phyloP scores from a whole-genome alignment of 2,113 vertebrate genomes.

The Ciconia maguari region DNA sequence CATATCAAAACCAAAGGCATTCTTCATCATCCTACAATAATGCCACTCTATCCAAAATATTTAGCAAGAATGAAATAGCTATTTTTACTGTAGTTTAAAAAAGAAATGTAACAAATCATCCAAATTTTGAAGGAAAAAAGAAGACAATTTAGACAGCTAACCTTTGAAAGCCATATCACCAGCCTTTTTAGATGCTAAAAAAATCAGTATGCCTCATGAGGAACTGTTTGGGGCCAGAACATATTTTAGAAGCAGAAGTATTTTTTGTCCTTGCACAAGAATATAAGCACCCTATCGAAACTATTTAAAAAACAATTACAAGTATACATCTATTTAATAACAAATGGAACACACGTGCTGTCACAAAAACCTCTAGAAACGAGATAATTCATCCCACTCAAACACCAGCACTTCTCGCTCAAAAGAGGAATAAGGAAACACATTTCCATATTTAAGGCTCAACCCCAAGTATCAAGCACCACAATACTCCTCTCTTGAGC shows the following conservation, averaged over 20 bases:
- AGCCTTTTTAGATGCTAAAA: not conserved
- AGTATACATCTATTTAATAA: not conserved
- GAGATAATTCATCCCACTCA: not conserved
- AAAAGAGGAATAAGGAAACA: not conserved
- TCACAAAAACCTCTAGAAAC: not conserved
- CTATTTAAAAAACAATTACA: not conserved
- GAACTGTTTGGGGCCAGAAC: not conserved
- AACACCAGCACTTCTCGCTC: not conserved
- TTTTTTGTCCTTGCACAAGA: not conserved
- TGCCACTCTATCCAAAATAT: not conserved
- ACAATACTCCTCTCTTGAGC: not conserved
- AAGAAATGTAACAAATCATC: not conserved
- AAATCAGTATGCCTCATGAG: not conserved
- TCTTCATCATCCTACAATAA: not conserved
- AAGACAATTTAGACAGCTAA: not conserved
- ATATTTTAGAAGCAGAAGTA: not conserved
- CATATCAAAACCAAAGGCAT: not conserved
- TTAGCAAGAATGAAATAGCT: not conserved
- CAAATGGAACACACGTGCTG: not conserved
- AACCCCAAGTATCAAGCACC: not conserved
- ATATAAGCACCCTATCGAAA: not conserved
- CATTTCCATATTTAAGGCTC: not conserved
- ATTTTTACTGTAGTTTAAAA: not conserved
- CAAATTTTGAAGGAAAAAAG: not conserved
- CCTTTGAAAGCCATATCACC: not conserved